These are phyloP conservation scores for Thalassaphorura encarpata DNA, from an alignment of 1,140 invertebrate genomes.

Conservation along the genomic window DNA sequence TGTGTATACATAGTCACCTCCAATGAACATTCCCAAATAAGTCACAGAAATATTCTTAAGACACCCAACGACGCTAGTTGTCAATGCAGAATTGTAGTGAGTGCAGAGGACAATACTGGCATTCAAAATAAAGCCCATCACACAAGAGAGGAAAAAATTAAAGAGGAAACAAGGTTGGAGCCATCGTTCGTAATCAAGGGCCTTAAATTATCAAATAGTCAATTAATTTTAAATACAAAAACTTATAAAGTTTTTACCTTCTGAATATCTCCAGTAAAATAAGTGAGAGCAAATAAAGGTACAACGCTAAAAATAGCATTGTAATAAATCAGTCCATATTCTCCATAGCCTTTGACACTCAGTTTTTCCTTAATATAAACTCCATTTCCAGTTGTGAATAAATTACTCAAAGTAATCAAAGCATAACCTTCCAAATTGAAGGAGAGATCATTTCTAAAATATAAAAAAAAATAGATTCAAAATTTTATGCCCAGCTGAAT, in stretches of 20 bases:
- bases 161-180: slow-evolving; percentile 60
- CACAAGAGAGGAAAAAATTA: slow-evolving; percentile 80
- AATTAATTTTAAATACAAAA: too few relatives aligned
- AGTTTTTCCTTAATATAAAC: slow-evolving; percentile 97
- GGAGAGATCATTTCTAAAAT: slow-evolving; percentile 76
- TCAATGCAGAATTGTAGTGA: slow-evolving; percentile 92
- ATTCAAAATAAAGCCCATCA: slow-evolving; percentile 93
- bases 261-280: slow-evolving; percentile 67
- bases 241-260: slow-evolving; percentile 40
- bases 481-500: neutral
- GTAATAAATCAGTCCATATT: slow-evolving; percentile 94
- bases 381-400: slow-evolving; percentile 91
- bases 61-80: slow-evolving; percentile 96
- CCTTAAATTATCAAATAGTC: slow-evolving; percentile 38
- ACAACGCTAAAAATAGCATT: slow-evolving; percentile 92
- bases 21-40: slow-evolving; percentile 92
- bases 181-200: slow-evolving; percentile 60
- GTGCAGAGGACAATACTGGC: slow-evolving; percentile 95
- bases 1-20: slow-evolving; percentile 95
- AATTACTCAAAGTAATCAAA: slow-evolving; percentile 18
- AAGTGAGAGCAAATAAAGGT: slow-evolving; percentile 64
- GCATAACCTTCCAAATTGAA: slow-evolving; percentile 72
- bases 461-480: slow-evolving; percentile 24
- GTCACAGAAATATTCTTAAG: slow-evolving; percentile 88
- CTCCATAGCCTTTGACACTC: slow-evolving; percentile 72